Evolutionary conservation across 2,113 vertebrate genomes (phyloP), one percentile per base, ranked within the genome.

Genomic region (Lycaon pictus): DNA sequence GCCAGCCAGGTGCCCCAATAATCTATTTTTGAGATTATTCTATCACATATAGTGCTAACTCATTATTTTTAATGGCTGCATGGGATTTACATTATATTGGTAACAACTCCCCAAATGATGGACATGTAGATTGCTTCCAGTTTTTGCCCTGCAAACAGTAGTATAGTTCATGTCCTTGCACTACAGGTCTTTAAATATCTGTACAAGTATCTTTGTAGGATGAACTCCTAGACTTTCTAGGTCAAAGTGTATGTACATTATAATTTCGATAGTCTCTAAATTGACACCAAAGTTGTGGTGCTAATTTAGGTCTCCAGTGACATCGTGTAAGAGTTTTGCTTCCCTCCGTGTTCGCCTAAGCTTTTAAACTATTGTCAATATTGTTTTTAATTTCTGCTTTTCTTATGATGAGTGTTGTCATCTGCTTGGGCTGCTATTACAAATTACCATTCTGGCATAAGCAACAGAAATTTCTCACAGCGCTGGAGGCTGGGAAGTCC

Each of bases 11-110:
- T 2, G 67, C 67, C 32, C 32, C 67, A 94, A 82, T 82, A 93
- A 91, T 58, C 88, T 93, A 72, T 81, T 80, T 56, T 37, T 72
- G 25, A 92, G 55, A 67, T 90, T 63, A 71, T 92, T 76, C 85
- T 88, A 2, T 88, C 53, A 87, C 29, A 65, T 51, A n/a, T 58
- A 88, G 55, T 20, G 43, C 53, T 77, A 76, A 87, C 25, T 88
- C 63, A 71, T 81, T 92, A 93, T 85, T 95, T 97, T 95, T 96
- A 92, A 95, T 71, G 67, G 69, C 22, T 93, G 29, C 35, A 25
- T n/a, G 35, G 85, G 84, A 89, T 93, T 76, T 76, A 88, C 80
- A 81, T 97, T 60, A 67, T 90, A 90, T 88, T 94, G 56, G 74
- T 90, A 81, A 92, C n/a, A 56, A 35, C 32, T 82, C 76, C 74